Percentiles rank a stretch among this genome's conserved stretches.
Evolutionary conservation across 2,888 invertebrate genomes (phyloP).

Genomic region (Diachrysia chrysitis): DNA sequence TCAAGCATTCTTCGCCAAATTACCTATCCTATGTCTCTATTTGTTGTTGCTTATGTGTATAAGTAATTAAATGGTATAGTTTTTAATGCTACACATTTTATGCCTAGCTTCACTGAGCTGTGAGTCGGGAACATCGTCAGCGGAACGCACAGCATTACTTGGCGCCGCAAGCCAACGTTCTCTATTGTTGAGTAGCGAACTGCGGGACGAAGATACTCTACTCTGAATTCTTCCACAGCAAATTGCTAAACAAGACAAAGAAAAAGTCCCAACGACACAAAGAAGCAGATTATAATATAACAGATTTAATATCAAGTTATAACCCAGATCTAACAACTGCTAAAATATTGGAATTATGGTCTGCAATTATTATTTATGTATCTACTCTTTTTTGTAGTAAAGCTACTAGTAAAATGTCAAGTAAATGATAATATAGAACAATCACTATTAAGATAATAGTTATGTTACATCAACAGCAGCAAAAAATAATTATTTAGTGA

Average conservation of each 20-base stretch:
- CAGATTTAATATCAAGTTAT: not conserved
- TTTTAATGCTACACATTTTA: constrained; percentile 29
- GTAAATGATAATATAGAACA: not conserved
- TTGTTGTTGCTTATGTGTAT: constrained; percentile 45
- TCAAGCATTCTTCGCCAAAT: constrained; percentile 19
- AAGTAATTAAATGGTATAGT: constrained; percentile 21
- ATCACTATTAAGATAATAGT: not conserved
- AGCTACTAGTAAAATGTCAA: not conserved
- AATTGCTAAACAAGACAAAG: not conserved
- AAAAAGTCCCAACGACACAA: too few relatives aligned
- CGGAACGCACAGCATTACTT: constrained; percentile 91
- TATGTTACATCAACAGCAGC: too few relatives aligned
- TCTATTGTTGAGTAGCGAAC: constrained; percentile 92
- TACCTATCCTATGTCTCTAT: constrained; percentile 30
- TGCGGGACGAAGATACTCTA: constrained; percentile 95
- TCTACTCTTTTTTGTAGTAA: not conserved
- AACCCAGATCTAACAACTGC: not conserved
- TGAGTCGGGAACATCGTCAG: constrained; percentile 89
- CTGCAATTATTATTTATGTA: not conserved
- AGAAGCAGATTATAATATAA: too few relatives aligned
- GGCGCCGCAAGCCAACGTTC: constrained; percentile 94
- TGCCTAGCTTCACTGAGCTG: constrained; percentile 90
- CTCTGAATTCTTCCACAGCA: constrained; percentile 87
- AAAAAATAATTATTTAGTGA: not conserved
- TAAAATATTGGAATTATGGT: too few relatives aligned